Base-by-base conservation (phyloP, 1,140 invertebrate species). In the Scaptomyza hsui region DNA sequence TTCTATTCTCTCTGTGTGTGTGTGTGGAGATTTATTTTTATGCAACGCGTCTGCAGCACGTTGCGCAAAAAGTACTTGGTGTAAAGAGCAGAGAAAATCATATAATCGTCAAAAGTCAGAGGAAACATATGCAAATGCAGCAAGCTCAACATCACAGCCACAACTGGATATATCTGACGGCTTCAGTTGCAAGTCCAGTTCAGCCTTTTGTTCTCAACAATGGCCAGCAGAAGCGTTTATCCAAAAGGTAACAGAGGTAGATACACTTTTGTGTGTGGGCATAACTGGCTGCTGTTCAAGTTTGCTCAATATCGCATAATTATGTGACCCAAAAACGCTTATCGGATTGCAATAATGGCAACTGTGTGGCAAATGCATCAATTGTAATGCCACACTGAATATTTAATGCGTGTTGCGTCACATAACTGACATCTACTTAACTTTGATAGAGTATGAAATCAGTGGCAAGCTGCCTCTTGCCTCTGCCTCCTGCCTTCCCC, bases 101-200 rank as follows among this genome's bases (percentile, higher is more conserved):
- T 89, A 88, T 88, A 89, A 88, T 88, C 82, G 82, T 88, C 82
- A 88, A 88, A 88, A 88, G 82, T 88, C 83, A 88, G 83, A 88
- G 82, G 78, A 89, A 88, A 89, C 82, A 88, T 88, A 88, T 88
- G 82, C 82, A 88, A 88, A 88, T 88, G 82, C 78, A 75, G 26
- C 29, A 45, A 74, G 73, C 53, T 76, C 57, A 53, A 18, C 45
- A 44, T 29, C 29, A 45, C 7, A 39, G 3, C 16, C 19, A 12
- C 15, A 32, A 42, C 29, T 61, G 59, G 16, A 37, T 42, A 19
- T 65, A 57, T 42, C 45, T 56, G 39, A 44, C 76, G 44, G 56
- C n/a, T 45, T 49, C 44, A 57, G 21, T 21, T 47, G 32, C 53
- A 51, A 41, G 15, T 45, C 39, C 48, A 53, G 61, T 67, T 24